phyloP scores from a whole-genome alignment of 2,113 vertebrate genomes.

The Coregonus clupeaformis region DNA sequence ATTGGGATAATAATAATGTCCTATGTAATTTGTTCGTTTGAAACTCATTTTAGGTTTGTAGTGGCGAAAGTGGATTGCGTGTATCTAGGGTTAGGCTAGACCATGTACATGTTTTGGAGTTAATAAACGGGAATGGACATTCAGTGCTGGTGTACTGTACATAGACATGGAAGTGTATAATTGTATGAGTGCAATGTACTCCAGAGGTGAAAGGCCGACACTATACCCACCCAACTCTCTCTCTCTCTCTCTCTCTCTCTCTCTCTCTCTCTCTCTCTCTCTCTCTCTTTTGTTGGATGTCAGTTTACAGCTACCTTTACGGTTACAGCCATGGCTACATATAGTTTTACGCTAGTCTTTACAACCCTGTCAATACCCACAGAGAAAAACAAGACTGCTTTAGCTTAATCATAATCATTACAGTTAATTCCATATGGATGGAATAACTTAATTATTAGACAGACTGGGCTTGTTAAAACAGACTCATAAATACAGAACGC shows the following conservation, averaged over 20 bases:
- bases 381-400: too few relatives aligned
- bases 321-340: constrained; percentile 34
- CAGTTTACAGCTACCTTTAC: constrained; percentile 34
- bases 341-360: constrained; percentile 41
- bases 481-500: too few relatives aligned
- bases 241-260: too few relatives aligned
- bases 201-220: not conserved
- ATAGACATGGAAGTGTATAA: not conserved
- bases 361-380: constrained; percentile 30
- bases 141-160: not conserved
- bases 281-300: not conserved
- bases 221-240: too few relatives aligned
- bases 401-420: too few relatives aligned
- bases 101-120: not conserved
- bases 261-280: too few relatives aligned
- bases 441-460: too few relatives aligned
- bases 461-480: too few relatives aligned
- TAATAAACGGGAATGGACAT: not conserved
- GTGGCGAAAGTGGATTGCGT: not conserved
- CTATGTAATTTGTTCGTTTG: not conserved
- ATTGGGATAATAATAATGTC: not conserved
- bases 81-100: too few relatives aligned
- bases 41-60: not conserved
- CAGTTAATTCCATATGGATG: too few relatives aligned
- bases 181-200: not conserved